Base-by-base conservation (phyloP, 2,797 vertebrate genomes). In the Diglossa cyanea region DNA sequence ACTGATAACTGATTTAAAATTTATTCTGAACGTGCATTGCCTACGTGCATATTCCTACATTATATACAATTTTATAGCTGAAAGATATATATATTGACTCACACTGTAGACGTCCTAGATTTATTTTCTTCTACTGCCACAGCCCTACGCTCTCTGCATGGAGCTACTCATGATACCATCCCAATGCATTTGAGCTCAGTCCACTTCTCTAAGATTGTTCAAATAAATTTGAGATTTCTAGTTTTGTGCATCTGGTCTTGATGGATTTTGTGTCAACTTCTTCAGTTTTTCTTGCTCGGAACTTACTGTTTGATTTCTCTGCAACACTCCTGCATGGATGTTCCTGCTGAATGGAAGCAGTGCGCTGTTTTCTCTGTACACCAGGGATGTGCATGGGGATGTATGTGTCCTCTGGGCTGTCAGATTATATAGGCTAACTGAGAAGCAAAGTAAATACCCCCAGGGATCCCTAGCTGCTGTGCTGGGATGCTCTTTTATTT, bases 131-230 rank as follows among this genome's bases (percentile, higher is more conserved):
- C 55, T 39, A 31, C 24, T 51, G 54, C 33, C 3, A 0, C 48
- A 40, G 37, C 58, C 53, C 25, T 74, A 51, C 0, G 0, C 25
- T 66, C 23, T 61, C 53, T 0, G 0, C 2, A 1, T 54, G 44
- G 62, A 42, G 44, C 60, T 62, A 17, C 25, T 81, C 16, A 11
- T 6, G 9, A 26, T 44, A 3, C 53, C 39, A 68, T 21, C n/a
- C 25, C 0, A 1, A 20, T n/a, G 51, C 45, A 26, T 83, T 72
- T 80, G 31, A 78, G 33, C 39, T 72, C 2, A 0, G 20, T 79
- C 76, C 10, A 5, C 9, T 75, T 70, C 51, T 65, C 26, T 67
- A 39, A 66, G 16, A 31, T 25, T 55, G 15, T 62, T 89, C 40
- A 85, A 71, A 65, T 16, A 65, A 66, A 79, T n/a, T 0, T 18